Base-by-base conservation (phyloP, 1,140 invertebrate genomes). In the Drosophila suzukii region DNA sequence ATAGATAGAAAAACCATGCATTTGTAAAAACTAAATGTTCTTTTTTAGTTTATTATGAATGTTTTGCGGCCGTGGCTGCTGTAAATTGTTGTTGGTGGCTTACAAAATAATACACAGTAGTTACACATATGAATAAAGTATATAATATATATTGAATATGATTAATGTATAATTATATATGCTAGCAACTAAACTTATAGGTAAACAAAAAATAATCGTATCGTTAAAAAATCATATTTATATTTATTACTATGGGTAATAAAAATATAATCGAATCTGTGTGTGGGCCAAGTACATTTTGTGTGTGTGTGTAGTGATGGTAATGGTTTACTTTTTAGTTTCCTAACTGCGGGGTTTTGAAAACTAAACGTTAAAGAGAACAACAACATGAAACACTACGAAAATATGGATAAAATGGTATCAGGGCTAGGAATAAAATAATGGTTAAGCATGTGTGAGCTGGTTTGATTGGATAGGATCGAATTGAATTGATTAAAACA, bases 11-110 rank as follows among this genome's bases (percentile, higher is more conserved):
- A 20, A 51, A 43, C 15, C 44, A 51, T 54, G 56, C 49, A 51
- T 49, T 72, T 57, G 34, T 68, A 74, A 65, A 68, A 81, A 72
- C 63, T 74, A 82, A 63, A 75, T 60, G 47, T 76, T 66, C 34
- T 75, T 51, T 47, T 75, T 75, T 75, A 75, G 72, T 75, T 75
- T 75, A 75, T 75, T 75, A 75, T 75, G 73, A 75, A 75, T 75
- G 73, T 75, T 73, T 63, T 47, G 15, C 32, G 41, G 6, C 12
- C 13, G 56, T 44, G 44, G 68, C 73, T 50, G 72, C 61, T 20
- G 59, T 39, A 34, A 50, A 58, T 71, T 75, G 27, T 71, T 63
- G 62, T 71, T 51, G 50, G 60, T 71, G 46, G 60, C 53, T 63
- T 76, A 75, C n/a, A 58, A 70, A 71, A 71, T 71, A 71, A 71